Evolutionary conservation across 2,797 vertebrate genomes (phyloP).

Genomic region (Pseudopleuronectes americanus): DNA sequence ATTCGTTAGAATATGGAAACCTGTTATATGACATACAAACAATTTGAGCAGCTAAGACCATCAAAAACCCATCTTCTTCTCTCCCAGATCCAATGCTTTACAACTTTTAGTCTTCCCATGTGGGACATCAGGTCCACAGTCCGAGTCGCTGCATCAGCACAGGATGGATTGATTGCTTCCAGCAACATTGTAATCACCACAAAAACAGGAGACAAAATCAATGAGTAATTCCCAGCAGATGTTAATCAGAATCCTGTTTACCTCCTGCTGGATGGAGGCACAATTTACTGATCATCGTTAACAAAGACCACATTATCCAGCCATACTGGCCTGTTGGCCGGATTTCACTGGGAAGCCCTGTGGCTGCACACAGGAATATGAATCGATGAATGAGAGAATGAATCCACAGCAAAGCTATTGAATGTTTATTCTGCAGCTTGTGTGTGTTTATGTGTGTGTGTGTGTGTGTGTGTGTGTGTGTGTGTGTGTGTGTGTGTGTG

Average conservation of each 20-base stretch:
- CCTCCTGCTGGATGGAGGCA: slow-evolving; percentile 58
- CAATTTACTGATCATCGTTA: slow-evolving; percentile 66
- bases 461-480: slow-evolving; percentile 33
- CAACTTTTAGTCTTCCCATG: slow-evolving; percentile 17
- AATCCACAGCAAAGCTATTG: slow-evolving; percentile 53
- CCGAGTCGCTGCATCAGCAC: slow-evolving; percentile 25
- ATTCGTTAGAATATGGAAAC: not conserved
- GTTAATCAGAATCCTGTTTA: slow-evolving; percentile 70
- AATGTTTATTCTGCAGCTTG: slow-evolving; percentile 57
- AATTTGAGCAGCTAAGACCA: not conserved
- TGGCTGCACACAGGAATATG: slow-evolving; percentile 55
- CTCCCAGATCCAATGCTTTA: not conserved
- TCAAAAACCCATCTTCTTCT: not conserved
- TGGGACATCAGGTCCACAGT: slow-evolving; percentile 29
- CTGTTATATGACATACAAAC: not conserved
- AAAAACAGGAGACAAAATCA: slow-evolving; percentile 66
- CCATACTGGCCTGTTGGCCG: slow-evolving; percentile 51
- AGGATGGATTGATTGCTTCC: slow-evolving; percentile 58
- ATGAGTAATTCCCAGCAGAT: slow-evolving; percentile 69
- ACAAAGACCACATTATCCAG: slow-evolving; percentile 60
- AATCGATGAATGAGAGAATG: slow-evolving; percentile 68
- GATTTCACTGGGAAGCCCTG: slow-evolving; percentile 65
- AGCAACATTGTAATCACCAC: slow-evolving; percentile 60
- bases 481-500: slow-evolving; percentile 25
- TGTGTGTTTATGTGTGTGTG: slow-evolving; percentile 27